Conservation (phyloP, 2,797 vertebrate genomes). For the Cichlasoma orientale region DNA sequence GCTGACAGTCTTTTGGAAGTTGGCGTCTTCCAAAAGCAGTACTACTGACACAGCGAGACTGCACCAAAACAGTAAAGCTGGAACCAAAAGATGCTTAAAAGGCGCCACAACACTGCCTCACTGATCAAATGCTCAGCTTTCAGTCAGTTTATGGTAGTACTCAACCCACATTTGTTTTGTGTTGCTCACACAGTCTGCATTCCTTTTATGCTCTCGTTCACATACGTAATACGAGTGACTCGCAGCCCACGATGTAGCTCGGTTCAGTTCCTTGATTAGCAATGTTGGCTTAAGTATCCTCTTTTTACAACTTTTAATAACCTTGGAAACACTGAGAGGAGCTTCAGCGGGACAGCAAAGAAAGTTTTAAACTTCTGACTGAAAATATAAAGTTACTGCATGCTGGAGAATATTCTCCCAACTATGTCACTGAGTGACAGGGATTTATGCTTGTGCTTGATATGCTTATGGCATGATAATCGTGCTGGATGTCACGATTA, state of each 20-base stretch:
- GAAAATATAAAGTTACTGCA: neutral
- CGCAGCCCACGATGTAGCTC: neutral
- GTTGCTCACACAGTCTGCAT: neutral
- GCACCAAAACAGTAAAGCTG: neutral
- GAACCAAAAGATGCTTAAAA: neutral
- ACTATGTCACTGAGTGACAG: neutral
- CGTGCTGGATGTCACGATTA: neutral
- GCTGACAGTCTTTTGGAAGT: neutral
- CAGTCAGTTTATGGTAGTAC: conserved; percentile 10
- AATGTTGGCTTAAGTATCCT: neutral
- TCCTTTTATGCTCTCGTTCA: conserved; percentile 3
- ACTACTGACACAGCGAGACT: neutral
- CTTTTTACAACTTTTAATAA: neutral
- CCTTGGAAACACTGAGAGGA: neutral
- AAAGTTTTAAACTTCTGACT: neutral
- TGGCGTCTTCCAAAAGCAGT: neutral
- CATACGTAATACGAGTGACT: neutral
- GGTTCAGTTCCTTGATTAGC: neutral
- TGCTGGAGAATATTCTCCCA: neutral
- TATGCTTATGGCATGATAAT: neutral
- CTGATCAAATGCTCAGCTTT: neutral
- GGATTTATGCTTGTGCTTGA: neutral
- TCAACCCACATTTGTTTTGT: neutral
- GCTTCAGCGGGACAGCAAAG: neutral
- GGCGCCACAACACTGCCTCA: neutral